These are phyloP conservation scores for Mirza zaza DNA, from an alignment of 2,113 vertebrate genomes.

Conservation along the genomic window DNA sequence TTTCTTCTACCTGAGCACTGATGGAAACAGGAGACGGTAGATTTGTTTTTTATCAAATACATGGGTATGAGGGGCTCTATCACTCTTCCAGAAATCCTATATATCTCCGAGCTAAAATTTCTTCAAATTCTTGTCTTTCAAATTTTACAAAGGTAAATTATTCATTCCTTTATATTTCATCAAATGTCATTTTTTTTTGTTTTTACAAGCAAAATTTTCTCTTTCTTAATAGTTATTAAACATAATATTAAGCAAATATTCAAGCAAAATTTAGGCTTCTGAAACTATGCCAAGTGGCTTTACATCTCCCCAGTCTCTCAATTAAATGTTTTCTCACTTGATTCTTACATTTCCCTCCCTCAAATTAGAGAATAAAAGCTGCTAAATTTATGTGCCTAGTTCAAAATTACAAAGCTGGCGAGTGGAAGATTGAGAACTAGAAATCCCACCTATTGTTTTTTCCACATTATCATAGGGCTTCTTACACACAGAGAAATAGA, in stretches of 20 bases:
- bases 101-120: background rate
- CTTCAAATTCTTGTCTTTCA: background rate
- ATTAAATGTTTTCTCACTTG: background rate
- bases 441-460: background rate
- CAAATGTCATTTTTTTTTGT: background rate
- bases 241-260: background rate
- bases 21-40: background rate
- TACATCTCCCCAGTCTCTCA: background rate
- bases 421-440: background rate
- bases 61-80: fast-evolving
- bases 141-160: background rate
- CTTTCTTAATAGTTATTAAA: background rate
- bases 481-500: background rate
- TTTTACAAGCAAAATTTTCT: background rate
- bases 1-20: background rate
- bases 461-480: background rate
- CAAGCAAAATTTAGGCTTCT: background rate
- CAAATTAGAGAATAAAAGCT: background rate
- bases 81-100: background rate
- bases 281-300: background rate
- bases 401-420: background rate
- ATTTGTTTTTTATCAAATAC: background rate
- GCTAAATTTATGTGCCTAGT: background rate
- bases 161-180: background rate
- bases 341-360: background rate